phyloP scores from a whole-genome alignment of 2,888 invertebrate species.

The Drymonia ruficornis region DNA sequence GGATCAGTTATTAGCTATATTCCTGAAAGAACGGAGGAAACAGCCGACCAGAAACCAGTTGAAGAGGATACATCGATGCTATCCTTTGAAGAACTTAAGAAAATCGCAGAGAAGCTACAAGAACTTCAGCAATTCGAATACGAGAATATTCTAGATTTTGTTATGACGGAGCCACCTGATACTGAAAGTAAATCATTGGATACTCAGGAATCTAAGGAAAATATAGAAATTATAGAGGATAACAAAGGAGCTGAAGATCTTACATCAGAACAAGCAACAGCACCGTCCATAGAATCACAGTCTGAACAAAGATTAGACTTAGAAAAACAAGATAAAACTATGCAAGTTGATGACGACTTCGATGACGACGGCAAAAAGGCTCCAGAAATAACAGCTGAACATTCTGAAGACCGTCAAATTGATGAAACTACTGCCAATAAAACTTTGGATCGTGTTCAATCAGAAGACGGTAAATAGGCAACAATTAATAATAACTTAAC shows the following conservation, averaged over 20 bases:
- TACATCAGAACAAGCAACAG: too few relatives aligned
- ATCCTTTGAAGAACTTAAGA: constrained; percentile 9
- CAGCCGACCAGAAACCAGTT: neutral
- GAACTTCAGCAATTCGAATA: neutral
- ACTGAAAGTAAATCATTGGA: neutral
- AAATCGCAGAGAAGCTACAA: constrained; percentile 21
- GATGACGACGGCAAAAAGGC: neutral
- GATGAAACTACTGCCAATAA: neutral
- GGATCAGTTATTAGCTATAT: neutral
- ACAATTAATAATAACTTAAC: neutral
- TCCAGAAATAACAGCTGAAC: neutral
- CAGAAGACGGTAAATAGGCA: neutral
- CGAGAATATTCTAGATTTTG: neutral
- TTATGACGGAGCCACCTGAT: neutral
- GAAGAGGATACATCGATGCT: neutral
- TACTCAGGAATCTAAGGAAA: neutral
- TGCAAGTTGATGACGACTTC: neutral
- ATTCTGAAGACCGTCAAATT: neutral
- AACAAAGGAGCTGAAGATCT: too few relatives aligned
- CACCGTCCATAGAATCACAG: neutral
- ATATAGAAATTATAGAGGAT: neutral
- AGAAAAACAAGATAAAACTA: neutral
- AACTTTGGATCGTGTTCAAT: neutral
- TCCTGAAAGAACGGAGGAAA: neutral
- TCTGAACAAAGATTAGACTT: neutral